Percentiles rank a stretch among this genome's conserved stretches.
Evolutionary conservation across 2,113 vertebrate species (phyloP).

Genomic region (Pandion haliaetus): DNA sequence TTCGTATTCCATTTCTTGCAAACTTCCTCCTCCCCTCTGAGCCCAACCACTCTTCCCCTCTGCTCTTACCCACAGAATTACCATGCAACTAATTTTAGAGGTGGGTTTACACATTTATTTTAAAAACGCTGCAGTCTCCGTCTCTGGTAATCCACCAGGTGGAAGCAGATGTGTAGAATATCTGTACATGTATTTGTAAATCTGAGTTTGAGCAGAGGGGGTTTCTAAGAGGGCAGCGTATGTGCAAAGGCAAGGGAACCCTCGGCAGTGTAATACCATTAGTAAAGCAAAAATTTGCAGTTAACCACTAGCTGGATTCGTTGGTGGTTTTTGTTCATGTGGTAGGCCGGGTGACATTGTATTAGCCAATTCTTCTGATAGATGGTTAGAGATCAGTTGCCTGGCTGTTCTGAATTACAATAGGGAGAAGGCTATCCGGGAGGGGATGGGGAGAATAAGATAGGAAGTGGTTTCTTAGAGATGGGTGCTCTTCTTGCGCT

Average conservation of each 20-base stretch:
- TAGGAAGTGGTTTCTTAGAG: constrained; percentile 39
- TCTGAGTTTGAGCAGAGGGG: background rate
- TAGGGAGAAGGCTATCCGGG: background rate
- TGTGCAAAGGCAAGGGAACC: background rate
- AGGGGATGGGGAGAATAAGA: background rate
- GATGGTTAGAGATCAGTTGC: background rate
- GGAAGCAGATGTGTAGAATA: constrained; percentile 53
- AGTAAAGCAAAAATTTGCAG: background rate
- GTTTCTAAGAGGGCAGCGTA: background rate
- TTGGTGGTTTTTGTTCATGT: constrained; percentile 41
- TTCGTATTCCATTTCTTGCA: background rate
- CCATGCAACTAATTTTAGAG: background rate
- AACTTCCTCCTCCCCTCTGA: background rate
- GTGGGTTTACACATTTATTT: background rate
- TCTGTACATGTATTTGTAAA: background rate
- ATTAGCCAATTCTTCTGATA: constrained; percentile 19
- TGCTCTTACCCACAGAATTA: background rate
- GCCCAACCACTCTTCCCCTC: background rate
- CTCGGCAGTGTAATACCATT: background rate
- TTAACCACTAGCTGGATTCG: background rate
- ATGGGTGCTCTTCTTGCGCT: background rate
- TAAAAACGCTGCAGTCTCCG: background rate
- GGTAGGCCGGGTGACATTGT: background rate
- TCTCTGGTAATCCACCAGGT: constrained; percentile 50
- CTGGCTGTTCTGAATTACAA: background rate